Evolutionary conservation across 2,888 invertebrate species (phyloP).

Genomic region (Macrosoma leucophasiata): DNA sequence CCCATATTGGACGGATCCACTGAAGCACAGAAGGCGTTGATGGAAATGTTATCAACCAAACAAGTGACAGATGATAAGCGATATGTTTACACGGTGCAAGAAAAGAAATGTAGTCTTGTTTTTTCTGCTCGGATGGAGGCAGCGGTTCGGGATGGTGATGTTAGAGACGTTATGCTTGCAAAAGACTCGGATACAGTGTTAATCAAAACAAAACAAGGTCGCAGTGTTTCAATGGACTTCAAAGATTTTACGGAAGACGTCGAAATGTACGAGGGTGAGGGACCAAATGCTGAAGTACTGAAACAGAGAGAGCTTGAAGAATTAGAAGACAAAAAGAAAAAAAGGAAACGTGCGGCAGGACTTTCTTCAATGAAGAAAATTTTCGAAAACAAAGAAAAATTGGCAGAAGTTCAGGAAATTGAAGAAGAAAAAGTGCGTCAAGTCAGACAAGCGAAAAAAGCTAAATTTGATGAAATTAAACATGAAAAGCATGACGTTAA

Average conservation of each 20-base stretch:
- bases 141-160: constrained; percentile 85
- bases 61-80: constrained; percentile 74
- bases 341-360: constrained; percentile 78
- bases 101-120: constrained; percentile 83
- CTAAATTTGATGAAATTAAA: constrained; percentile 54
- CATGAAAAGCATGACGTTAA: constrained; percentile 68
- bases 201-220: constrained; percentile 82
- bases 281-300: constrained; percentile 79
- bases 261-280: constrained; percentile 83
- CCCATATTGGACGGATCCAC: constrained; percentile 82
- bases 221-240: constrained; percentile 84
- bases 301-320: constrained; percentile 76
- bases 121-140: constrained; percentile 84
- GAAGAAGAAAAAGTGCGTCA: constrained; percentile 72
- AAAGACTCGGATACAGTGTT: constrained; percentile 84
- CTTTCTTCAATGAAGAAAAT: constrained; percentile 80
- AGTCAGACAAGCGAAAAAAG: constrained; percentile 55
- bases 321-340: constrained; percentile 70
- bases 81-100: constrained; percentile 85
- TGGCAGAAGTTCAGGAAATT: constrained; percentile 77
- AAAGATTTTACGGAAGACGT: constrained; percentile 74
- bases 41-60: constrained; percentile 77
- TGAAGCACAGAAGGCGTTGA: constrained; percentile 78
- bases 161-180: constrained; percentile 84
- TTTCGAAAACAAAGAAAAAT: constrained; percentile 85